These are phyloP conservation scores for Idaea biselata DNA, from an alignment of 2,888 invertebrate species.

Conservation along the genomic window DNA sequence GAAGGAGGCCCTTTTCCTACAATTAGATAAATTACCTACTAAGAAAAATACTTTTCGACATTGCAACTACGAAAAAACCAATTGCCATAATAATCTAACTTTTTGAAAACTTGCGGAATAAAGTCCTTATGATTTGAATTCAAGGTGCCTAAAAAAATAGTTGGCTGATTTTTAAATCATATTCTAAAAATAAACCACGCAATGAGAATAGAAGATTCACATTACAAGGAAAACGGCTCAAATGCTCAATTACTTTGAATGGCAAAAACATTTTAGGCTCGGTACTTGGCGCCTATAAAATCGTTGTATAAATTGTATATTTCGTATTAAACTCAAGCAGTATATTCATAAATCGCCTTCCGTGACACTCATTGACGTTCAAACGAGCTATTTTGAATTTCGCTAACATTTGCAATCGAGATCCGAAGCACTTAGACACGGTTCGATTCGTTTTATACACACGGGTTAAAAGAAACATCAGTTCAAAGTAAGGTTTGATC, in stretches of 20 bases:
- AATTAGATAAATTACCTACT: too few species aligned
- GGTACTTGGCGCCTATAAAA: conserved; percentile 39
- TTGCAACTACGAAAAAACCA: too few species aligned
- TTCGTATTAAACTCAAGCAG: neutral
- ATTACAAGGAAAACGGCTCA: neutral
- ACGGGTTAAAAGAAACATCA: conserved; percentile 22
- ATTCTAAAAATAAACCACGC: neutral
- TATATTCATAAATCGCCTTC: conserved; percentile 56
- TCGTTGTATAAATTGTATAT: conserved; percentile 40
- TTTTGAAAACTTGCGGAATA: too few species aligned
- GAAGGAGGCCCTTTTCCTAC: too few species aligned
- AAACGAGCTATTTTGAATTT: conserved; percentile 77
- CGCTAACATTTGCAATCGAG: conserved; percentile 67
- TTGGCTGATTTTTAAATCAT: too few species aligned
- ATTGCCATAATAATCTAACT: too few species aligned
- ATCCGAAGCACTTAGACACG: conserved; percentile 71
- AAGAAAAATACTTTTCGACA: too few species aligned
- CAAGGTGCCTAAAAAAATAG: too few species aligned
- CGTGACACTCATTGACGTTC: conserved; percentile 55
- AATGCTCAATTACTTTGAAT: neutral
- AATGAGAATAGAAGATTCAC: neutral
- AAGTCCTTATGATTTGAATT: too few species aligned
- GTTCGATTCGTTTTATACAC: conserved; percentile 48
- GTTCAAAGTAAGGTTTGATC: neutral
- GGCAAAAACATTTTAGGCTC: conserved; percentile 1